Conservation (phyloP, 1,140 invertebrate genomes). For the Papilio aristodemus region DNA sequence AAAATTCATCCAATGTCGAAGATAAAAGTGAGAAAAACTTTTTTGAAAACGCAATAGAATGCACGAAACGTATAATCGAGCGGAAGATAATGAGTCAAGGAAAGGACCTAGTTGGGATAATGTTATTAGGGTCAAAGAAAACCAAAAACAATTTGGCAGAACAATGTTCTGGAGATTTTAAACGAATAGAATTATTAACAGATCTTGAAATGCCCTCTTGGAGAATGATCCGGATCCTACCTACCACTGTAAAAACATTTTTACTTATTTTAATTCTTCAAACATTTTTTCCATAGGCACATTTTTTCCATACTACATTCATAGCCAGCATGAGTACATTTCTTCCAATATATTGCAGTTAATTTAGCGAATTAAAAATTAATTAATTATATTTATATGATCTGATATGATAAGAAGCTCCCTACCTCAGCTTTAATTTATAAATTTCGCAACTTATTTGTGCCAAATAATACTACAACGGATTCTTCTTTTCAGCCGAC, state of each 20-base stretch:
- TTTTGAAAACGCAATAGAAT: conserved; percentile 63
- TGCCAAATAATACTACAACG: not conserved
- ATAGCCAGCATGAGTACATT: no score
- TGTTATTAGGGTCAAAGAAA: conserved; percentile 68
- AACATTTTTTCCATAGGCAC: no score
- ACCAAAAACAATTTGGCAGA: conserved; percentile 61
- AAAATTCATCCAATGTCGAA: conserved; percentile 50
- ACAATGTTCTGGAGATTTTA: conserved; percentile 50
- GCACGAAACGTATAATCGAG: conserved; percentile 64
- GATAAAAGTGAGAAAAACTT: conserved; percentile 61
- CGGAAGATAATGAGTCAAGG: conserved; percentile 73
- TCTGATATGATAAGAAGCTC: no score
- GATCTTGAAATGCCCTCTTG: conserved; percentile 60
- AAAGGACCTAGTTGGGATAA: conserved; percentile 63
- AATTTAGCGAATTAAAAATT: no score
- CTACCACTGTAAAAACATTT: conserved; percentile 51
- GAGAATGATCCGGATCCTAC: conserved; percentile 68
- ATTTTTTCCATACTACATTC: no score
- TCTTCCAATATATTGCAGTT: no score
- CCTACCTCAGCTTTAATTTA: no score
- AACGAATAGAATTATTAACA: conserved; percentile 56
- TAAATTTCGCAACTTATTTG: no score
- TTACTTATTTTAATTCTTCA: conserved; percentile 26
- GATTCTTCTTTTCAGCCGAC: conserved; percentile 53
- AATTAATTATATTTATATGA: no score